Base-by-base conservation (phyloP, 37 sponge, comb jelly and placozoan genomes). In the Spongilla lacustris region DNA sequence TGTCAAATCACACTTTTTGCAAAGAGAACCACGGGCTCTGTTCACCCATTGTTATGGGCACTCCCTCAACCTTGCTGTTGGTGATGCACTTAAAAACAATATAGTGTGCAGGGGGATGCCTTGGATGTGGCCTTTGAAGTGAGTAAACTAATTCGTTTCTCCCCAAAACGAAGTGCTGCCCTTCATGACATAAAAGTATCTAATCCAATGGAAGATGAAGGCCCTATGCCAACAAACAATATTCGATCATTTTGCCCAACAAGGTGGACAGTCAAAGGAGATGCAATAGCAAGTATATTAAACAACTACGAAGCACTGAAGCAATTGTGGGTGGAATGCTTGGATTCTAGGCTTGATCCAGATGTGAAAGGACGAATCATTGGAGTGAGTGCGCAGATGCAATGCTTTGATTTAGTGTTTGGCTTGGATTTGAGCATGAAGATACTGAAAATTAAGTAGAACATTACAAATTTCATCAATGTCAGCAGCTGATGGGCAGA, bases 41-140 rank as follows among this genome's bases (percentile, higher is more conserved):
- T 93, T 74, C 38, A 89, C 85, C 9, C 93, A 93, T 33, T 93
- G 93, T 67, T 86, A 93, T 83, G 93, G 70, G 34, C 89, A 93
- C 79, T 71, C 83, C 23, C 90, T 89, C 9, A 93, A 89, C 58
- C 76, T 93, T 3, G 87, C 84, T 71, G 89, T 67, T 81, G 87
- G 81, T 33, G 89, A 89, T 38, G 66, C 81, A n/a, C 26, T 89
- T 10, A 93, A 86, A 50, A 35, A 82, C 50, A 87, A 70, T 17
- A 86, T 81, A 68, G 4, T 93, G 1, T 80, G 46, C 29, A 69
- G n/a, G n/a, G 78, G 35, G 93, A 92, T 66, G 84, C 93, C 19
- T 69, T 92, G 25, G 86, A 85, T 6, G 80, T 80, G 24, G 81
- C 82, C 9, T 76, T 80, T 81, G 94, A 93, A 46, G 46, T 46